Evolutionary conservation across 2,113 vertebrate genomes (phyloP).

Genomic region (Orycteropus afer): DNA sequence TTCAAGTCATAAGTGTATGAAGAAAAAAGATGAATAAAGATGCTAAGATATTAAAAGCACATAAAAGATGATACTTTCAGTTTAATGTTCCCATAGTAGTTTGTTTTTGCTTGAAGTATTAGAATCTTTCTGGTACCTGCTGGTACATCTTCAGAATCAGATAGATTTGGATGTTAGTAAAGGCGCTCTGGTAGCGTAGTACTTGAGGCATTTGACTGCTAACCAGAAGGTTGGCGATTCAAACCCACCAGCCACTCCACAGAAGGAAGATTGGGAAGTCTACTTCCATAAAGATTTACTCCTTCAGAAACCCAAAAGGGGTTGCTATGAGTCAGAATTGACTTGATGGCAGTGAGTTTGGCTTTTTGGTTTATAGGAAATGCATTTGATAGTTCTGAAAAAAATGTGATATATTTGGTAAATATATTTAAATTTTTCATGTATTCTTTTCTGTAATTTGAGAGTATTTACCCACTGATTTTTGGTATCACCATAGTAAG

Average conservation of each 20-base stretch:
- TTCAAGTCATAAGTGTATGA: background rate
- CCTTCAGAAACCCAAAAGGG: no score
- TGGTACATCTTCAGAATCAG: constrained; percentile 29
- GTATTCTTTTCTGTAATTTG: constrained; percentile 43
- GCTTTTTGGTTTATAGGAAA: no score
- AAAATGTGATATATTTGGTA: constrained; percentile 11
- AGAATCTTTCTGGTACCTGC: background rate
- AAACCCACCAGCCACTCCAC: no score
- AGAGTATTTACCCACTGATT: constrained; percentile 10
- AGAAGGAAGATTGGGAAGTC: no score
- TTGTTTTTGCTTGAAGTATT: constrained; percentile 11
- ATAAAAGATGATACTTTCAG: background rate
- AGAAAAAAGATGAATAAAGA: background rate
- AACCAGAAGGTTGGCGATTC: no score
- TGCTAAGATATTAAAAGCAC: background rate
- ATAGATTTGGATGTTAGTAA: constrained; percentile 24
- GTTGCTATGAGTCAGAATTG: no score
- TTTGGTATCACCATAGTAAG: background rate
- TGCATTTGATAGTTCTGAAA: background rate
- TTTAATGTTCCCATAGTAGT: background rate
- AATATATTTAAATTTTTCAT: constrained; percentile 28
- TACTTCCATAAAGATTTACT: no score
- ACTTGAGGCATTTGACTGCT: no score
- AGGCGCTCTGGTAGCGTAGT: no score
- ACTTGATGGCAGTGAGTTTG: no score